phyloP scores from a whole-genome alignment of 2,888 invertebrate species.

The Actias luna region DNA sequence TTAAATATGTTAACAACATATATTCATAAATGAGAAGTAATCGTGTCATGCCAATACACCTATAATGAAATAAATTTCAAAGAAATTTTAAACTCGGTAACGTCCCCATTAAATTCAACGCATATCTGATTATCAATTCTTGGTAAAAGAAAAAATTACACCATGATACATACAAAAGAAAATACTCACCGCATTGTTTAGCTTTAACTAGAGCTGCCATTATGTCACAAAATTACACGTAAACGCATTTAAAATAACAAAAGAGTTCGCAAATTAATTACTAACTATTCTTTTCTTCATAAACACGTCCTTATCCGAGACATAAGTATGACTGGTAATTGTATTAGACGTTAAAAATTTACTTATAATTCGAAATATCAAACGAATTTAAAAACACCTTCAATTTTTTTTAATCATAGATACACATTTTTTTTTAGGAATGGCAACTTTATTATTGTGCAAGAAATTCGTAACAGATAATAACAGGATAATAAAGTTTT shows the following conservation, averaged over 20 bases:
- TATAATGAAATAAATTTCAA: too few relatives aligned
- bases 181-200: background rate
- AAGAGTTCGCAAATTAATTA: background rate
- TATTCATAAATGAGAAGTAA: too few relatives aligned
- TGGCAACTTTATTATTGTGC: background rate
- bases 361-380: background rate
- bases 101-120: too few relatives aligned
- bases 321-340: too few relatives aligned
- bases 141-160: background rate
- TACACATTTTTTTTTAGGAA: background rate
- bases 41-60: too few relatives aligned
- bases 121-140: too few relatives aligned
- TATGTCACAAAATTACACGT: background rate
- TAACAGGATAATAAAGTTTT: background rate
- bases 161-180: too few relatives aligned
- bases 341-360: background rate
- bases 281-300: background rate
- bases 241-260: background rate
- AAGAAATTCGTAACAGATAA: background rate
- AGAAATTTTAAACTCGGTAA: too few relatives aligned
- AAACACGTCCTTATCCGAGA: background rate
- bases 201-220: background rate
- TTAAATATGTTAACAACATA: too few relatives aligned
- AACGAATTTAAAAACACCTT: background rate
- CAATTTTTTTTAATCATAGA: background rate